Percentiles rank a stretch among this genome's conserved stretches.
These are phyloP conservation scores for Hirundo rustica DNA, from an alignment of 2,797 vertebrate genomes.

Conservation along the genomic window DNA sequence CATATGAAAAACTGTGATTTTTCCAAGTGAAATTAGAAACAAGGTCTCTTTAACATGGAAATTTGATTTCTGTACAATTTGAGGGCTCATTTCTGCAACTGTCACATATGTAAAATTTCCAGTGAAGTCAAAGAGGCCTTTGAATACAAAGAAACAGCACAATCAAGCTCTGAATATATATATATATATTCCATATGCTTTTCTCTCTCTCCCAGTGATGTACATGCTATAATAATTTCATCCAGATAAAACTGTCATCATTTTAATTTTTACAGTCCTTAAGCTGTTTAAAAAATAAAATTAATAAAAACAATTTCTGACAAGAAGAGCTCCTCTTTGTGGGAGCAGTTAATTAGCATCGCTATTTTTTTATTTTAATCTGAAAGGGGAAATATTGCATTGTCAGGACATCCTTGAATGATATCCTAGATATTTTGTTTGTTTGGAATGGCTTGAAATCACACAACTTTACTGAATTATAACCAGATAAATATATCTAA, in stretches of 20 bases:
- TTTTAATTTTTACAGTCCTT: constrained; percentile 27
- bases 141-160: constrained; percentile 52
- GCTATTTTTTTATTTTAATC: constrained; percentile 33
- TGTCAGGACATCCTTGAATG: constrained; percentile 40
- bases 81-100: constrained; percentile 46
- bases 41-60: constrained; percentile 43
- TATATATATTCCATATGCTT: constrained; percentile 45
- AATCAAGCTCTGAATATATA: constrained; percentile 51
- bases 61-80: constrained; percentile 51
- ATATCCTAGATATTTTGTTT: constrained; percentile 40
- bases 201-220: neutral
- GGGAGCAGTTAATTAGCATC: constrained; percentile 4
- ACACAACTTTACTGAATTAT: constrained; percentile 56
- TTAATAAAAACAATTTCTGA: constrained; percentile 27
- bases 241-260: constrained; percentile 11
- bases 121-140: constrained; percentile 39
- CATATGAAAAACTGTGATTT: constrained; percentile 3
- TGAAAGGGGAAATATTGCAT: constrained; percentile 39
- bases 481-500: constrained; percentile 54
- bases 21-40: constrained; percentile 52
- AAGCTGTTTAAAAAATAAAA: constrained; percentile 19
- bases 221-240: constrained; percentile 30
- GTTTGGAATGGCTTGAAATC: constrained; percentile 58
- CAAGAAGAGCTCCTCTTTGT: neutral
- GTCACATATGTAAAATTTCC: constrained; percentile 50